Percentiles rank a stretch among this genome's conserved stretches.
Evolutionary conservation across 1,140 invertebrate genomes (phyloP).

Genomic region (Aphelinus certus): DNA sequence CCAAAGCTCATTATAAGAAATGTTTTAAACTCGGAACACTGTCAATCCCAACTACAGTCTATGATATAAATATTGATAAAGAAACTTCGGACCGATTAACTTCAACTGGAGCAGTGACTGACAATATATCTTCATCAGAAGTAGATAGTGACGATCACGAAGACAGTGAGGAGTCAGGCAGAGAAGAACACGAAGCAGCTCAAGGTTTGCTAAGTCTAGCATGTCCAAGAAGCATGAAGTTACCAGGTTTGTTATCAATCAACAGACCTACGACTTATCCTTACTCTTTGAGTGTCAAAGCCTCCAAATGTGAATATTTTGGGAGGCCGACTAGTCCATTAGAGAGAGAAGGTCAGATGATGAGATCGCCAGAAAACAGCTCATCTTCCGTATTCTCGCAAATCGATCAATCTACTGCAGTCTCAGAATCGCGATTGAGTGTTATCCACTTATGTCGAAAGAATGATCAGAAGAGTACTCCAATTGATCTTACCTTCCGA

Average conservation of each 20-base stretch:
- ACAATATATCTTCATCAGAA: slow-evolving; percentile 64
- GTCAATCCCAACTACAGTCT: slow-evolving; percentile 78
- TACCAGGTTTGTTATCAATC: slow-evolving; percentile 67
- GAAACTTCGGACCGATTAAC: slow-evolving; percentile 68
- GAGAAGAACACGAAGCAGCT: slow-evolving; percentile 86
- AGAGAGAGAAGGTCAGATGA: no score
- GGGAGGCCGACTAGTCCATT: no score
- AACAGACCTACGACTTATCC: slow-evolving; percentile 72
- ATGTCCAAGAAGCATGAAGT: slow-evolving; percentile 63
- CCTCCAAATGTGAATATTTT: no score
- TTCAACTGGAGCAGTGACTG: slow-evolving; percentile 63
- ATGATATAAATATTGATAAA: slow-evolving; percentile 76
- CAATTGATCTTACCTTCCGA: slow-evolving; percentile 70
- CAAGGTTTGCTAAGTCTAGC: slow-evolving; percentile 84
- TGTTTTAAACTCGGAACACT: slow-evolving; percentile 85
- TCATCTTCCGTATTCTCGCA: no score
- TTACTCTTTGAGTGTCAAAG: no score
- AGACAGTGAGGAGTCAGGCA: slow-evolving; percentile 65
- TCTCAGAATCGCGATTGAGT: slow-evolving; percentile 51
- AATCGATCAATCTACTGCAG: no score
- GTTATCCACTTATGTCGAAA: slow-evolving; percentile 54
- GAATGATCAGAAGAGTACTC: slow-evolving; percentile 50
- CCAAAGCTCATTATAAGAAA: slow-evolving; percentile 95
- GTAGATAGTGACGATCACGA: slow-evolving; percentile 69
- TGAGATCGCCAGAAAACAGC: no score